phyloP scores from a whole-genome alignment of 2,888 invertebrate species.

The Torymus texanus region DNA sequence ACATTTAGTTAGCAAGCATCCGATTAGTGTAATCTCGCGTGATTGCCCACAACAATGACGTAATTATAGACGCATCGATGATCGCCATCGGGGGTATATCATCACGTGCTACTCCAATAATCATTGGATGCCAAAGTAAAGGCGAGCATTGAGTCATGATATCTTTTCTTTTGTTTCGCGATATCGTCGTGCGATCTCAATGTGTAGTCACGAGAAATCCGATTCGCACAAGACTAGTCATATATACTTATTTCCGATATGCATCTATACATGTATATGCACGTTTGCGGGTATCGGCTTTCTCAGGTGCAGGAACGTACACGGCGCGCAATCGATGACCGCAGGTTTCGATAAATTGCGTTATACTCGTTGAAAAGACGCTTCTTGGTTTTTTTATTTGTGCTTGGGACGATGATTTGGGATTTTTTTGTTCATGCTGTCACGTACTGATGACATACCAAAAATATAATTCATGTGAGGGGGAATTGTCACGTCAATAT shows the following conservation, averaged over 20 bases:
- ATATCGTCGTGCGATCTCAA: conserved; percentile 23
- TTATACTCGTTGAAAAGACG: neutral
- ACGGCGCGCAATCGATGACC: neutral
- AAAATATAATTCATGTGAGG: too few species aligned
- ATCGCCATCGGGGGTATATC: neutral
- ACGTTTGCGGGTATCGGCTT: neutral
- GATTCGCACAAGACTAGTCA: conserved; percentile 16
- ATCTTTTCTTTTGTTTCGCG: neutral
- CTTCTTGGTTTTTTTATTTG: neutral
- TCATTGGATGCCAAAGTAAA: too few species aligned
- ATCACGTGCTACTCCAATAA: neutral
- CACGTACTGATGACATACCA: too few species aligned
- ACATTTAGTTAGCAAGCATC: neutral
- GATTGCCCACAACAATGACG: conserved; percentile 6
- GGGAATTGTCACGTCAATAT: too few species aligned
- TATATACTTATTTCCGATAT: conserved; percentile 17
- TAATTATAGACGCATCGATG: neutral
- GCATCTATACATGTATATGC: neutral
- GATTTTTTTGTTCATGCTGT: too few species aligned
- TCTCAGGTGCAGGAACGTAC: neutral
- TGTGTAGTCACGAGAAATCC: conserved; percentile 13
- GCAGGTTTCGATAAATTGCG: conserved; percentile 3
- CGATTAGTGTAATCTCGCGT: conserved; percentile 20
- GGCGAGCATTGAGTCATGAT: too few species aligned
- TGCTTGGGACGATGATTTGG: too few species aligned